Base-by-base conservation (phyloP, 2,888 invertebrate genomes). In the Eupeodes luniger region DNA sequence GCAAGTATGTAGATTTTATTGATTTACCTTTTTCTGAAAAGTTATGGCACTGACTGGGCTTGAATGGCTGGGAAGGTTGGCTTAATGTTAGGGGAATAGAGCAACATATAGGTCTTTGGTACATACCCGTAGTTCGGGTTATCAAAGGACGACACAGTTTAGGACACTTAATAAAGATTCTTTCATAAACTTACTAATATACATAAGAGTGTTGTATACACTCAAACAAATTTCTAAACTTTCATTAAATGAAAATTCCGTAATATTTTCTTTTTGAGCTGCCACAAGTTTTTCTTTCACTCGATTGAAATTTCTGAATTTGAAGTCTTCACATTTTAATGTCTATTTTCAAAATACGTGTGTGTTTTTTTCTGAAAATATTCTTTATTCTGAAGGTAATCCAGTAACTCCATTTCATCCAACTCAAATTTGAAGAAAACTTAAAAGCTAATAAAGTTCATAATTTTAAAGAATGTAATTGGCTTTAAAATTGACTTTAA, bases 1-100 rank as follows among this genome's bases (percentile, higher is more conserved):
- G 77, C 87, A 84, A 72, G 76, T 88, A 77, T 88, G 87, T 57
- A 88, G 84, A 81, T 84, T 81, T 77, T 88, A 88, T 88, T 84
- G 87, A 88, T 88, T 88, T 77, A 88, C 87, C 80, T 77, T 51
- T 27, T 47, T 16, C 70, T n/a, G 19, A 3, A 53, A 55, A 55
- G 55, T 70, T 70, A 36, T 12, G 36, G 69, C 55, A 69, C 53
- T 55, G n/a, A 11, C 59, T 59, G 34, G 27, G 27, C 27, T 27
- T 27, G 2, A 2, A 27, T 27, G 27, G 59, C 34, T 59, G 47
- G 10, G 27, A 27, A 27, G 27, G 27, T 14, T 40, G 16, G 47
- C 19, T 47, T 16, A 19, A 70, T 70, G 55, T 55, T 55, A 0
- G 70, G 51, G 34, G 66, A n/a, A 49, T 44, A 27, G 1, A 5